Conservation (phyloP, 2,113 vertebrate genomes). For the Australoheros scitulus region DNA sequence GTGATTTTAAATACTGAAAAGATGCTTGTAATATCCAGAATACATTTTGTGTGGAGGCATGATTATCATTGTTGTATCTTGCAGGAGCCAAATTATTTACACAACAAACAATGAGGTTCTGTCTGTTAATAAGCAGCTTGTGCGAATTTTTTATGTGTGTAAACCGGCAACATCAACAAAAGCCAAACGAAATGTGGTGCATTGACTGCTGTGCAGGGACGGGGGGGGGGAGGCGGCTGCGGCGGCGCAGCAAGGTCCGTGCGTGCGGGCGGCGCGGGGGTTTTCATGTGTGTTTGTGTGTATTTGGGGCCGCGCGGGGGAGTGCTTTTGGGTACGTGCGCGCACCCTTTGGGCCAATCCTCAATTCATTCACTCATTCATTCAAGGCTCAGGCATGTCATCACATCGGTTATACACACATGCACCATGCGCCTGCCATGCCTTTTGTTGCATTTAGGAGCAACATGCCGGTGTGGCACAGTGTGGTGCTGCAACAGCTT, state of each 20-base stretch:
- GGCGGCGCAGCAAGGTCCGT: background rate
- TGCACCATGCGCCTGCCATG: constrained; percentile 70
- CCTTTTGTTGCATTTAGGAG: constrained; percentile 73
- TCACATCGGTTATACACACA: constrained; percentile 58
- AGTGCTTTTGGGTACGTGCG: background rate
- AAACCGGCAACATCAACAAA: constrained; percentile 41
- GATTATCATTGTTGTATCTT: background rate
- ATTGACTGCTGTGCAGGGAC: constrained; percentile 33
- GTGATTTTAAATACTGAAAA: too few relatives aligned
- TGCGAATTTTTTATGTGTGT: constrained; percentile 1
- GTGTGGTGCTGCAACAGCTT: constrained; percentile 31
- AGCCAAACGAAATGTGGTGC: constrained; percentile 32
- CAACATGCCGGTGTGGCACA: constrained; percentile 52
- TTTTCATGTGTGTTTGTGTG: background rate
- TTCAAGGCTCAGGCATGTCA: constrained; percentile 61
- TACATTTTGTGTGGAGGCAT: background rate
- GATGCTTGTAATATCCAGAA: background rate
- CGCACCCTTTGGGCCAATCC: too few relatives aligned
- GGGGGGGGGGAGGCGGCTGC: background rate
- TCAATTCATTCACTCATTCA: constrained; percentile 69
- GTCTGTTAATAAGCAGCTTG: background rate
- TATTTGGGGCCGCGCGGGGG: background rate
- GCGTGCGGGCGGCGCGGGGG: background rate
- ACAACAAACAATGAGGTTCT: background rate
- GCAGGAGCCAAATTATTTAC: background rate